Percentiles rank a stretch among this genome's conserved stretches.
These are phyloP conservation scores for Nixonia krombeini DNA, from an alignment of 1,140 invertebrate species.

Conservation along the genomic window DNA sequence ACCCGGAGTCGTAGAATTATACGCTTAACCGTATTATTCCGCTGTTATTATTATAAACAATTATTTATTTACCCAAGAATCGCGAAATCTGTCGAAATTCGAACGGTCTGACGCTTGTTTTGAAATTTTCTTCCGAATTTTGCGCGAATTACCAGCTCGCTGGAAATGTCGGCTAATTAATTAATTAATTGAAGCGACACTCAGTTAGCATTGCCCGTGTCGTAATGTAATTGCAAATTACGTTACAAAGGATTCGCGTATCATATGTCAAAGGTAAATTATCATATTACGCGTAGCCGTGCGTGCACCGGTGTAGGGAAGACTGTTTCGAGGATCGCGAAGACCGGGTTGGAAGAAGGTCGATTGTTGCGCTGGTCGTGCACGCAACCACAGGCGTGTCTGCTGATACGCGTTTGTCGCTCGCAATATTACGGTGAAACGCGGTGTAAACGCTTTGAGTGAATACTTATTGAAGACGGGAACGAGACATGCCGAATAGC, in stretches of 20 bases:
- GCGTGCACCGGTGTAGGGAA: background rate
- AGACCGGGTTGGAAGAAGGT: background rate
- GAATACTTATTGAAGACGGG: background rate
- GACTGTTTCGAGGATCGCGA: background rate
- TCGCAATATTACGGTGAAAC: no score
- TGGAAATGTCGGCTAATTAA: no score
- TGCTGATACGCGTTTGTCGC: background rate
- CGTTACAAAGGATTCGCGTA: background rate
- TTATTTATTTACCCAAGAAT: no score
- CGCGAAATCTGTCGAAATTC: no score
- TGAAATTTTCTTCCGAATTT: no score
- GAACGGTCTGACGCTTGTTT: no score
- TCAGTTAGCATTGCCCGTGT: no score
- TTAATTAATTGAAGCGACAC: no score
- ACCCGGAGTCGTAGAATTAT: no score
- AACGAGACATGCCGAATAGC: background rate
- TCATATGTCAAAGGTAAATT: constrained; percentile 2
- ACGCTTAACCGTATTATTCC: no score
- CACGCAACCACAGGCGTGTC: background rate
- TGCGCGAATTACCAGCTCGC: no score
- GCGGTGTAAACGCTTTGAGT: background rate
- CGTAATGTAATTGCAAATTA: background rate
- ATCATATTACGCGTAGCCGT: background rate
- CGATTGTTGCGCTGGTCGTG: background rate
- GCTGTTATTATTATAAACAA: no score